Evolutionary conservation across 1,140 invertebrate genomes (phyloP).

Genomic region (Drosophila ambigua): DNA sequence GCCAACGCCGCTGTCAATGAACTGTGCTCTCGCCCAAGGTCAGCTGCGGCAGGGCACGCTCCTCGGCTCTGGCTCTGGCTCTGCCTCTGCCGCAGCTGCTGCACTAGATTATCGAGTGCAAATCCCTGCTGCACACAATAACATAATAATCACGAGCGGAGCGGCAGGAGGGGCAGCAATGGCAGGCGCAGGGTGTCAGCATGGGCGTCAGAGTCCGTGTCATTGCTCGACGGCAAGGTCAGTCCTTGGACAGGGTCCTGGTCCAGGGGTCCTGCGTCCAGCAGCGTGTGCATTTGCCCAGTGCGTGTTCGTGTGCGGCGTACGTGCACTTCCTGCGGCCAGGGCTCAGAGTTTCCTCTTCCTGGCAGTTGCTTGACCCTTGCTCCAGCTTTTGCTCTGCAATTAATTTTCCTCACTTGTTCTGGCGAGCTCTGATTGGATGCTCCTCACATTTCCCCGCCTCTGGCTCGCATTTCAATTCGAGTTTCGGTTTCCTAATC

Average conservation of each 20-base stretch:
- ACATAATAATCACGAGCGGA: constrained; percentile 24
- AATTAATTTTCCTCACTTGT: constrained; percentile 39
- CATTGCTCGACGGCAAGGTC: constrained; percentile 32
- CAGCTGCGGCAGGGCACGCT: background rate
- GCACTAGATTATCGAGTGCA: constrained; percentile 37
- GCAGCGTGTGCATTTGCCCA: constrained; percentile 31
- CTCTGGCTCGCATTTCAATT: background rate
- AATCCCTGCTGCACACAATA: constrained; percentile 35
- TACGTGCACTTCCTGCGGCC: constrained; percentile 23
- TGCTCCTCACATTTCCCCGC: too few species aligned
- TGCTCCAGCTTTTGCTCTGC: background rate
- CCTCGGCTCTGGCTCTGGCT: too few species aligned
- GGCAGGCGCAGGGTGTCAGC: background rate
- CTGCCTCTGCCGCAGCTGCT: background rate
- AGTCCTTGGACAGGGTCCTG: background rate
- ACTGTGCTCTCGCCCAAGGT: constrained; percentile 14
- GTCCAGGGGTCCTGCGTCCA: background rate
- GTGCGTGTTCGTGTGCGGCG: constrained; percentile 10
- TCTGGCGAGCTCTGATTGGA: constrained; percentile 2
- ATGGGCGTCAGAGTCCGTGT: background rate
- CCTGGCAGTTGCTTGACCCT: constrained; percentile 7
- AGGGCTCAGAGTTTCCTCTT: background rate
- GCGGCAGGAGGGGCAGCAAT: background rate
- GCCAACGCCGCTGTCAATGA: constrained; percentile 17
- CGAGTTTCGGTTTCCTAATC: too few species aligned